A percentile compares a stretch with the other conserved stretches of the same genome.
Conservation (phyloP, 1,140 invertebrate genomes). For the Phthorimaea operculella region DNA sequence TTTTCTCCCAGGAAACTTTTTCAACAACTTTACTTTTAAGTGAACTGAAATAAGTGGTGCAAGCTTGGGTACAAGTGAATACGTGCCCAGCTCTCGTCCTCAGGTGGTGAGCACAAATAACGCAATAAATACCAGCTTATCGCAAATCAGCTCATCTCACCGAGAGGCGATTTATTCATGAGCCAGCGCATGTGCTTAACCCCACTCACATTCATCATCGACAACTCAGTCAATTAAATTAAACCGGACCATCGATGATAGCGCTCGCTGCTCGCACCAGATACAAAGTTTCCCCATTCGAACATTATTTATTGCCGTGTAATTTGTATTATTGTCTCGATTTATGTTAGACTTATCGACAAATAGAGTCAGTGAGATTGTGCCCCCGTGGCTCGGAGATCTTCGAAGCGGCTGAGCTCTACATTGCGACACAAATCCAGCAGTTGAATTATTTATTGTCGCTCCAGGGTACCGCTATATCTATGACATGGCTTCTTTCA, state of each 20-base stretch:
- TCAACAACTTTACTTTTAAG: no score
- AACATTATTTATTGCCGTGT: constrained; percentile 52
- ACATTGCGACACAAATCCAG: constrained; percentile 1
- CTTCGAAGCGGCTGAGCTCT: background rate
- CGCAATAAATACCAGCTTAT: constrained; percentile 64
- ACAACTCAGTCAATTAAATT: constrained; percentile 61
- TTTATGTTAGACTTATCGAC: constrained; percentile 46
- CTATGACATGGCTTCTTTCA: background rate
- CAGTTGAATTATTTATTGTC: background rate
- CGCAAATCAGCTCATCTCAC: constrained; percentile 62
- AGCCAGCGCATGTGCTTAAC: constrained; percentile 53
- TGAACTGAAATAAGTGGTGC: no score
- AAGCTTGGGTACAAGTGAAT: no score
- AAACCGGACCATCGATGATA: constrained; percentile 55
- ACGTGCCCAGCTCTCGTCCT: constrained; percentile 11
- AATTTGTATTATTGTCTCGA: constrained; percentile 58
- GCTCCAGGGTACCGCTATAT: background rate
- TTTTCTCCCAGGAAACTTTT: no score
- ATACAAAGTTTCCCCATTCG: constrained; percentile 40
- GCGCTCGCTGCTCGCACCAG: constrained; percentile 37
- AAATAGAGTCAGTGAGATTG: constrained; percentile 29
- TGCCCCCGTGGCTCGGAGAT: constrained; percentile 16
- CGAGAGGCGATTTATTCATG: constrained; percentile 59
- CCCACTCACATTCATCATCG: constrained; percentile 60
- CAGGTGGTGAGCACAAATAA: constrained; percentile 60